Evolutionary conservation across 1,140 invertebrate species (phyloP), one percentile per base, ranked within the genome.

Genomic region (Lordiphosa stackelbergi): DNA sequence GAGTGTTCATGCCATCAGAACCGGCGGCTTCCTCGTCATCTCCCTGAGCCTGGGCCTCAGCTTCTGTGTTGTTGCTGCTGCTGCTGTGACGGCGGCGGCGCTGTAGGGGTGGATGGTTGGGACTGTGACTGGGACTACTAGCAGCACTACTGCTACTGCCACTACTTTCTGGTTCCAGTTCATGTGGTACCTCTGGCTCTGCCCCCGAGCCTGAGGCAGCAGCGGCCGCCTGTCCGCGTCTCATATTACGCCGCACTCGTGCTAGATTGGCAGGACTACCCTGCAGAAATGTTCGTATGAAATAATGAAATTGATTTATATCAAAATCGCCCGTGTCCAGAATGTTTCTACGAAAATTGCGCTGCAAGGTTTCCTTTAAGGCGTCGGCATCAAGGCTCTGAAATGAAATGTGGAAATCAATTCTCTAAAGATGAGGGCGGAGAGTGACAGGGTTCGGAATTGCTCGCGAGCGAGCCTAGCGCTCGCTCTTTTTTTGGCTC

Each of bases 361-460:
- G 63, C 1, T 73, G 61, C 54, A 86, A 13, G 13, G 53, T 48
- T 46, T 65, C 51, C 38, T 69, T 62, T 2, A 94, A 83, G 16
- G 89, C 88, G 5, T 86, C 73, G 48, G 91, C 65, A 28, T 78
- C 53, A 90, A 3, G 91, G 88, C 37, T 90, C 8, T 35, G 28
- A 16, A 5, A 62, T 31, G 1, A 12, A n/a, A 5, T 4, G 10
- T 19, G 10, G 13, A 5, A 12, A 2, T 52, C 7, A 37, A 36
- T 48, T 7, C 7, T 5, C 9, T 9, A 12, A 16, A n/a, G n/a
- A n/a, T n/a, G n/a, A n/a, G n/a, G n/a, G n/a, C n/a, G n/a, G n/a
- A n/a, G n/a, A n/a, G n/a, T n/a, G n/a, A n/a, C n/a, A n/a, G n/a
- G n/a, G n/a, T n/a, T n/a, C n/a, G n/a, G n/a, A n/a, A n/a, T n/a